Base-by-base conservation (phyloP, 1,140 invertebrate species). In the Listronotus oregonensis region DNA sequence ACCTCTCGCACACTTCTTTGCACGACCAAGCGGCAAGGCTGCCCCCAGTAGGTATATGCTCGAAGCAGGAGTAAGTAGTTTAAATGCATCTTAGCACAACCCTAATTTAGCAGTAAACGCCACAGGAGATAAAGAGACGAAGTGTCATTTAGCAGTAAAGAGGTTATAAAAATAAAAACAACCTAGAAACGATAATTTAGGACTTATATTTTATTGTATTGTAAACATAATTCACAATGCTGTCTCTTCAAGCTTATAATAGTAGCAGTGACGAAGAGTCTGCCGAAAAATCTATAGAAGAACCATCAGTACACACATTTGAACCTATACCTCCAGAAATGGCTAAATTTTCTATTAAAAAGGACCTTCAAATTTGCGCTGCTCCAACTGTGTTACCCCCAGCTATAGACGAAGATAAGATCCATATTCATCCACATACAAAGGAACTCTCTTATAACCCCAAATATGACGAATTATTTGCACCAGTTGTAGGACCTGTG, bases 401-500 rank as follows among this genome's bases (percentile, higher is more conserved):
- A 83, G 85, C 84, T 14, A 76, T 82, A 6, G 82, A 83, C 66
- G 82, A 86, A 52, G 84, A 84, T 42, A 63, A 82, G 14, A 75
- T 83, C 4, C 86, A 88, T 56, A 79, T 94, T 60, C 90, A 93
- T 80, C 86, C 89, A 1, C 86, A 84, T 18, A 84, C 86, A 3
- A 89, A 90, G 76, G 94, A 97, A 81, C 79, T 99, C 6, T 85
- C 82, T 64, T 90, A 90, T 74, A 99, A 99, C 84, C 93, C 95
- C n/a, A 96, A 91, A 76, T 98, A 88, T 82, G 95, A 99, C 60
- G 94, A 98, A 80, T 80, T 99, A 4, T 99, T 90, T 84, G 90
- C 94, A n/a, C 95, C 96, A 5, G 85, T 90, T 11, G 83, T 94
- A 15, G 96, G 96, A 0, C 96, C 96, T 6, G 87, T 90, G 73